Evolutionary conservation across 1,140 invertebrate genomes (phyloP), one percentile per base, ranked within the genome.

Genomic region (Vanessa tameamea): DNA sequence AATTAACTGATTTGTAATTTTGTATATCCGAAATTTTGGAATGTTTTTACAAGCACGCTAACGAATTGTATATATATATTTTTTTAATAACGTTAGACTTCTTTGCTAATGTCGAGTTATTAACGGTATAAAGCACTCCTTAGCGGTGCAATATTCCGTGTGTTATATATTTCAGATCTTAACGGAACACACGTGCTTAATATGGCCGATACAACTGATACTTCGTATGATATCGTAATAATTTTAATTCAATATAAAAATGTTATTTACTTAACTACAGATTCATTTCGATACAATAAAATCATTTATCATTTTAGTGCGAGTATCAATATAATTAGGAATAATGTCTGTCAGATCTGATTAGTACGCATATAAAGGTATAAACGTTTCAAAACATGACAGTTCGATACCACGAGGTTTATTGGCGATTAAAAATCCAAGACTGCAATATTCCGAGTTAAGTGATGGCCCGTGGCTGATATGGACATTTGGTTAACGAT

Each of bases 291-390:
- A 59, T 59, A 31, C 14, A 31, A 31, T 31, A 59, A 59, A 9
- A 15, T 2, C 16, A n/a, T 53, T 57, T 47, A 51, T 59, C 9
- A 23, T 47, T 72, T 66, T 57, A 66, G 31, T 66, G 64, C 23
- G 37, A 65, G 55, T 64, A 50, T 16, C 63, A 47, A 66, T 65
- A 55, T 66, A 14, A 72, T 65, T 65, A 65, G 53, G 69, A 74
- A 47, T 71, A 71, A 77, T 73, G 51, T 47, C 64, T 55, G 68
- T 71, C 76, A 59, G 51, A 71, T 67, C 59, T 77, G 76, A 77
- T 77, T 74, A 73, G 59, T 20, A 47, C 53, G 53, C 69, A 26
- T 57, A 61, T 50, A 47, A 47, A 64, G 15, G 66, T 26, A 53
- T 75, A 70, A 70, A 75, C 68, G 43, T 31, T 53, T 26, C 55